Base-by-base conservation (phyloP, 2,113 vertebrate genomes). In the Eonycteris spelaea region DNA sequence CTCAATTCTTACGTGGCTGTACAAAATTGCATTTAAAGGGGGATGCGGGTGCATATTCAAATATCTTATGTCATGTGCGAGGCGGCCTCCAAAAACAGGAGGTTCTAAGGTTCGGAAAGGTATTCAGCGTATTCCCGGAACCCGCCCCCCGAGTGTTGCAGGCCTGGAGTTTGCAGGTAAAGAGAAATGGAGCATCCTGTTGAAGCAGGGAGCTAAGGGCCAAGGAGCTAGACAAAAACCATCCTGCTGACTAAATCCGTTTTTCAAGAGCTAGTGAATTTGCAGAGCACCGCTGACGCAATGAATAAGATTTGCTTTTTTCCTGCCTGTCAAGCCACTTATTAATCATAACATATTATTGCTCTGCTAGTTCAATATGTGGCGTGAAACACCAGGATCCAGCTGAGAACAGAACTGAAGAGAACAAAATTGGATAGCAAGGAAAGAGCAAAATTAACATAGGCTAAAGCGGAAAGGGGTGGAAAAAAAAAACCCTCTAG, bases 291-390 rank as follows among this genome's bases (percentile, higher is more conserved):
- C 22, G 5, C n/a, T 2, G 93, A 89, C 73, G 67, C 75, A 35
- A 57, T 75, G 95, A 95, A 83, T 95, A 51, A 35, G 70, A 89
- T 88, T 84, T 77, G 92, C 90, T 92, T 97, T 85, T 67, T n/a
- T 5, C 61, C 95, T 95, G 92, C 96, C 92, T 51, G 63, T 73
- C 85, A 78, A 97, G 74, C 78, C 92, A 96, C 82, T 94, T 95
- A 94, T 97, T 95, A 95, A 97, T 97, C 95, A 94, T 74, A 92
- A 88, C 94, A 67, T 88, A 97, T 86, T 93, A 96, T 95, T 65
- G 68, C 80, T 86, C 63, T 67, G 86, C 90, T 61, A 55, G 85
- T 71, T 96, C 94, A 79, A 65, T 71, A 68, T 48, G 65, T 26
- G 55, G 61, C 70, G 88, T 67, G 88, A 74, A 97, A 95, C 63